These are phyloP conservation scores for Cantharis flavilabris DNA, from an alignment of 2,888 invertebrate genomes.

Conservation along the genomic window DNA sequence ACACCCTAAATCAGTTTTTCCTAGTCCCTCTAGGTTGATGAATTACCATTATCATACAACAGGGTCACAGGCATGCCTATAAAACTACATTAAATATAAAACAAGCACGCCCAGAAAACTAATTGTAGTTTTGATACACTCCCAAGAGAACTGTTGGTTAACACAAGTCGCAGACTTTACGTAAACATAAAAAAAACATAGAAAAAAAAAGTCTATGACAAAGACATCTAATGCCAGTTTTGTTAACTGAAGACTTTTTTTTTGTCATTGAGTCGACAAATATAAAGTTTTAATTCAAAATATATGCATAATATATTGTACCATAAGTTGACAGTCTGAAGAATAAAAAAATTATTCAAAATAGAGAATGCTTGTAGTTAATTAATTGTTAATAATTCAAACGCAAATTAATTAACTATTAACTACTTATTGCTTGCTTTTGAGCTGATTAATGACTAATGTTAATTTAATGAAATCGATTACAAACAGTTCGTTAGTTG, in stretches of 20 bases:
- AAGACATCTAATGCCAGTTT: no score
- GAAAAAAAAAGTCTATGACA: no score
- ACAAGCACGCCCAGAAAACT: no score
- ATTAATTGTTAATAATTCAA: slow-evolving; percentile 13
- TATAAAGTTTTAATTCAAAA: no score
- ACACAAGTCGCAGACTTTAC: no score
- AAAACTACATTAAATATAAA: no score
- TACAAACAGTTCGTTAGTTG: background rate
- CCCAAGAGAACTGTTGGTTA: background rate
- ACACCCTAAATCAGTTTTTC: no score
- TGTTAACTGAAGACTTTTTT: background rate
- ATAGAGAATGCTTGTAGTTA: background rate
- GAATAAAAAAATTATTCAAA: background rate
- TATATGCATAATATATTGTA: no score
- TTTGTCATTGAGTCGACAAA: background rate
- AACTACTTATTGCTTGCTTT: slow-evolving; percentile 5
- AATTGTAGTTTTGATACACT: background rate
- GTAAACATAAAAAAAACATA: no score
- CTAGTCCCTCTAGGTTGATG: no score
- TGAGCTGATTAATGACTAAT: background rate
- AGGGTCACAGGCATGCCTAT: no score
- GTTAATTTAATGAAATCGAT: slow-evolving; percentile 3
- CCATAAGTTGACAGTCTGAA: background rate
- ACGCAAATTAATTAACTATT: slow-evolving; percentile 11
- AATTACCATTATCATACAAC: no score